phyloP scores from a whole-genome alignment of 2,888 invertebrate species.

The Ophioninae sp. region DNA sequence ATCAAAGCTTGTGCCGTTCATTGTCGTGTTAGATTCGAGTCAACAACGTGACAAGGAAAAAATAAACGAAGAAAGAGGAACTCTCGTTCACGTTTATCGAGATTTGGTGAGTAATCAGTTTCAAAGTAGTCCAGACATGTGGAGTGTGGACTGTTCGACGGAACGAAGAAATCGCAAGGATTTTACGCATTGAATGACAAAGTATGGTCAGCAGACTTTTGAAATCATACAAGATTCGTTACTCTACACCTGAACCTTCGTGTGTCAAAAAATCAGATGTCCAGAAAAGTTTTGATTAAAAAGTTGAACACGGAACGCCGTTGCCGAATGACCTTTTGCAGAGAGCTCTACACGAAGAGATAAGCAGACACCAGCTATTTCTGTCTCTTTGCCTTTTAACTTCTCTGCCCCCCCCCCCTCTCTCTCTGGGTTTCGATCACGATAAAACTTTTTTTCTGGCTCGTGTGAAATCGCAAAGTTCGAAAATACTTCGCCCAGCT shows the following conservation, averaged over 20 bases:
- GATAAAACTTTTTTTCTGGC: slow-evolving; percentile 19
- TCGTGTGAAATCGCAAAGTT: slow-evolving; percentile 41
- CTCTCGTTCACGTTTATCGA: neutral
- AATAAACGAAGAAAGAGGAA: neutral
- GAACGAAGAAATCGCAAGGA: neutral
- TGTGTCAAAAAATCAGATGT: slow-evolving; percentile 64
- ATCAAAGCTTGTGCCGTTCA: slow-evolving; percentile 33
- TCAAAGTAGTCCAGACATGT: neutral
- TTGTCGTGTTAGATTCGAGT: neutral
- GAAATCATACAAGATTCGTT: slow-evolving; percentile 12
- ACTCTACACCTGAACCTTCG: slow-evolving; percentile 34
- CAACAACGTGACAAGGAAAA: neutral
- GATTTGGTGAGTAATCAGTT: neutral
- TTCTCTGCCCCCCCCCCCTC: neutral
- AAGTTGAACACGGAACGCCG: slow-evolving; percentile 64
- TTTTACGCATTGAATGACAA: slow-evolving; percentile 2
- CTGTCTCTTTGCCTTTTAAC: slow-evolving; percentile 5
- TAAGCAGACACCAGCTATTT: slow-evolving; percentile 5
- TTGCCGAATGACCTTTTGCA: slow-evolving; percentile 1
- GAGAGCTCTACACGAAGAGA: slow-evolving; percentile 58
- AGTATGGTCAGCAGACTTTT: slow-evolving; percentile 27
- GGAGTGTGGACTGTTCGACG: slow-evolving; percentile 1
- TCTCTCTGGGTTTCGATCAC: neutral
- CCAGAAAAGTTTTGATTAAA: slow-evolving; percentile 75
- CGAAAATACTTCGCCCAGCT: slow-evolving; percentile 39